Evolutionary conservation across 2,888 invertebrate genomes (phyloP).

Genomic region (Kuschelorhynchus macadamiae): DNA sequence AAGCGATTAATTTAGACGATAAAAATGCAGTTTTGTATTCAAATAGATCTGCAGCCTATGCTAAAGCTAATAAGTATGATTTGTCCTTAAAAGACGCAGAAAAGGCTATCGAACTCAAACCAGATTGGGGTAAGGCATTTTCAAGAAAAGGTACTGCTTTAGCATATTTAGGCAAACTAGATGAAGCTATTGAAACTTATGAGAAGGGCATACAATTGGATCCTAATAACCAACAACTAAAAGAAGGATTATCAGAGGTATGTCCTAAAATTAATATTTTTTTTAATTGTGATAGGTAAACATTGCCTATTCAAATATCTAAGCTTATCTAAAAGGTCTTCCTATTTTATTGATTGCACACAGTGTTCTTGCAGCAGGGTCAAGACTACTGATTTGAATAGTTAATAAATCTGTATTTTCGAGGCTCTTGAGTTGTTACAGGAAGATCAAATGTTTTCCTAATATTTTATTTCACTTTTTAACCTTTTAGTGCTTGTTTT

Average conservation of each 20-base stretch:
- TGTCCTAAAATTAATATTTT: no score
- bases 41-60: constrained; percentile 92
- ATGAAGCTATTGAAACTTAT: constrained; percentile 85
- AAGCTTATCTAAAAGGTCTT: no score
- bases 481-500: no score
- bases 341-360: no score
- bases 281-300: no score
- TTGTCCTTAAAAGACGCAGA: constrained; percentile 89
- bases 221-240: constrained; percentile 80
- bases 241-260: constrained; percentile 78
- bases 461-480: no score
- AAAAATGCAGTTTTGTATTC: constrained; percentile 91
- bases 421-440: no score
- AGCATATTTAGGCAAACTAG: constrained; percentile 79
- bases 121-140: constrained; percentile 90
- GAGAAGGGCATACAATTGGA: constrained; percentile 81
- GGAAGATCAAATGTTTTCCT: no score
- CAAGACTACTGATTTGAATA: no score
- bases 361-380: no score
- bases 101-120: constrained; percentile 83
- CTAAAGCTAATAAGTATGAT: constrained; percentile 82
- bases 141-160: constrained; percentile 91
- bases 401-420: no score
- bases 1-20: constrained; percentile 84
- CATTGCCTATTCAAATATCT: no score